These are phyloP conservation scores for Oscheius sp. DNA, from an alignment of 2,888 invertebrate genomes.

Conservation along the genomic window DNA sequence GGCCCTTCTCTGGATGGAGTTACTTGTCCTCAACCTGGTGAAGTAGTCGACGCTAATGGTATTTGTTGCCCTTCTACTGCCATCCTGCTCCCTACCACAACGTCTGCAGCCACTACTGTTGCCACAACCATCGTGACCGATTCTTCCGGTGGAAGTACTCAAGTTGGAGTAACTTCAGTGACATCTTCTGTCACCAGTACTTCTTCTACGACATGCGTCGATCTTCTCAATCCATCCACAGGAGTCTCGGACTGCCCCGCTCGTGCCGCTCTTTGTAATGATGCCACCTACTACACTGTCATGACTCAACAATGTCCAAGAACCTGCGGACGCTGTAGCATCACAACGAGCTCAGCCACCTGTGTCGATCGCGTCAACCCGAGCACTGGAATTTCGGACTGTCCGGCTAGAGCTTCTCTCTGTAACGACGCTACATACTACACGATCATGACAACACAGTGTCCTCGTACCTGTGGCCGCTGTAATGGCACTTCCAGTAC, in stretches of 20 bases:
- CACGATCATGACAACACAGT: slow-evolving; percentile 2
- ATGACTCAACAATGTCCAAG: slow-evolving; percentile 15
- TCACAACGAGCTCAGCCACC: neutral
- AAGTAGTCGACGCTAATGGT: too few relatives aligned
- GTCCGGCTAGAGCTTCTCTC: neutral
- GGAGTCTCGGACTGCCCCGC: slow-evolving; percentile 15
- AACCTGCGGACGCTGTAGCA: neutral
- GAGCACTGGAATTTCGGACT: slow-evolving; percentile 8
- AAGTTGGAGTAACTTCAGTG: too few relatives aligned
- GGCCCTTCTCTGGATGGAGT: too few relatives aligned
- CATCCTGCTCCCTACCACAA: too few relatives aligned
- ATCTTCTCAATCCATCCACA: too few relatives aligned
- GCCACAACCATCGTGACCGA: too few relatives aligned
- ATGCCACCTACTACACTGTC: slow-evolving; percentile 12
- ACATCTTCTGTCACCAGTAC: too few relatives aligned
- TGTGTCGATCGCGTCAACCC: slow-evolving; percentile 18
- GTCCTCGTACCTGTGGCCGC: slow-evolving; percentile 1
- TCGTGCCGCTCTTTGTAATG: slow-evolving; percentile 18
- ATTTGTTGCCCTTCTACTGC: too few relatives aligned
- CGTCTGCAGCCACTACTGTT: too few relatives aligned
- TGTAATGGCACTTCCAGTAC: neutral
- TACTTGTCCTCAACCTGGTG: too few relatives aligned
- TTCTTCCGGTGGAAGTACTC: too few relatives aligned
- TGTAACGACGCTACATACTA: neutral
- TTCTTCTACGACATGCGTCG: too few relatives aligned